phyloP scores from a whole-genome alignment of 2,113 vertebrate genomes.

The Tenebrosternarchus preto region DNA sequence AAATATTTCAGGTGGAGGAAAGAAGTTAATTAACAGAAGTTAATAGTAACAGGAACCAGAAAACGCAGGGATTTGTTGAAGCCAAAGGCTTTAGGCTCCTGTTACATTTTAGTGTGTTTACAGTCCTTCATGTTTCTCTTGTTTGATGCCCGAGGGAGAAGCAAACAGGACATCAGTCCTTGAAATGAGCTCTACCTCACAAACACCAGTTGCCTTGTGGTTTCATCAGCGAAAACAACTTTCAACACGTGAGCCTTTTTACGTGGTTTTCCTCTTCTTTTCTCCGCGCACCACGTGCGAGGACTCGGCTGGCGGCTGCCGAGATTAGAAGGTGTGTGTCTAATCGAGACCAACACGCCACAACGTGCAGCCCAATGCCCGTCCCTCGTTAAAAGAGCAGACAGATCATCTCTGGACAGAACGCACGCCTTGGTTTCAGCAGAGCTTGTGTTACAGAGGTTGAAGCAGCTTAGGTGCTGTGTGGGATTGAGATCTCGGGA shows the following conservation, averaged over 20 bases:
- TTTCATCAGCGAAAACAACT: slow-evolving; percentile 41
- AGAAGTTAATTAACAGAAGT: slow-evolving; percentile 60
- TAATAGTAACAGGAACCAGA: slow-evolving; percentile 45
- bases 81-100: slow-evolving; percentile 26
- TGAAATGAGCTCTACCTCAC: slow-evolving; percentile 25
- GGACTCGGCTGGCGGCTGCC: slow-evolving; percentile 29
- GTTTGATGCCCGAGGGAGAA: slow-evolving; percentile 37
- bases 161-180: slow-evolving; percentile 39
- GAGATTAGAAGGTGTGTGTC: slow-evolving; percentile 26
- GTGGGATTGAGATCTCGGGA: slow-evolving; percentile 10
- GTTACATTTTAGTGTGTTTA: slow-evolving; percentile 34
- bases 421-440: not conserved
- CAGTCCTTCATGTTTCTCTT: slow-evolving; percentile 18
- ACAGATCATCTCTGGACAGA: not conserved
- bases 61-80: slow-evolving; percentile 43
- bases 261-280: too few species aligned
- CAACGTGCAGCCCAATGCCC: slow-evolving; percentile 48
- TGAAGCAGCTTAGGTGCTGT: slow-evolving; percentile 1
- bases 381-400: too few species aligned
- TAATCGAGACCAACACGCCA: slow-evolving; percentile 36
- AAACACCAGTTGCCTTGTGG: not conserved
- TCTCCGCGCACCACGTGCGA: too few species aligned
- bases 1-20: slow-evolving; percentile 38
- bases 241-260: not conserved
- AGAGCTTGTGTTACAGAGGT: too few species aligned